Base-by-base conservation (phyloP, 2,797 vertebrate genomes). In the Anas georgica region DNA sequence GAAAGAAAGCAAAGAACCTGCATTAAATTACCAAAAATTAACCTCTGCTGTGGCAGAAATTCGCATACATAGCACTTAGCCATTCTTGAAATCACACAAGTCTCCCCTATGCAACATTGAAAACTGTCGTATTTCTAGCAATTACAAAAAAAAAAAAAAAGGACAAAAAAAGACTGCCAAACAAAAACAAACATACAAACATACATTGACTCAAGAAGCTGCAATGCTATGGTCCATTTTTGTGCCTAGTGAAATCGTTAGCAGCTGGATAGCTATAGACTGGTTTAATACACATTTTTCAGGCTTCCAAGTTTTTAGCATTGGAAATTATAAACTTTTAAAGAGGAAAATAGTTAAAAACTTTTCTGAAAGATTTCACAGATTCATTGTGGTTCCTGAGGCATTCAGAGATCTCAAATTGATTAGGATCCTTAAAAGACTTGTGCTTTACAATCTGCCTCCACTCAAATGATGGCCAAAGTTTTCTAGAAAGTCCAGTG, bases 71-170 rank as follows among this genome's bases (percentile, higher is more conserved):
- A 91, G 85, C 79, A 10, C 83, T 83, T 43, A 86, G 73, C 69
- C 76, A 46, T 52, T 88, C 58, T 21, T 92, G 90, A 88, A 86
- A 81, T 43, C 58, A 90, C 17, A 11, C 45, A 62, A 70, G 22
- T 86, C 62, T 88, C 16, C 12, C 31, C 54, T 73, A 59, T 86
- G 94, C 73, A 90, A 17, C 91, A 75, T 90, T 90, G 63, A 79
- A 94, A 94, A 86, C 68, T 35, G 60, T 59, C 62, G 69, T 33
- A 39, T 69, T 56, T 77, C 18, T 54, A 89, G 52, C 18, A 63
- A 85, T 70, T 80, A 80, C 21, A 3, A 23, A 50, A 33, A 55
- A 48, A 41, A 55, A 48, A 41, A 23, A 68, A 50, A 50, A 46
- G n/a, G 41, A 17, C 16, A 45, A 23, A 58, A 77, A 77, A 64